phyloP scores from a whole-genome alignment of 1,140 invertebrate genomes.

The Globodera rostochiensis region DNA sequence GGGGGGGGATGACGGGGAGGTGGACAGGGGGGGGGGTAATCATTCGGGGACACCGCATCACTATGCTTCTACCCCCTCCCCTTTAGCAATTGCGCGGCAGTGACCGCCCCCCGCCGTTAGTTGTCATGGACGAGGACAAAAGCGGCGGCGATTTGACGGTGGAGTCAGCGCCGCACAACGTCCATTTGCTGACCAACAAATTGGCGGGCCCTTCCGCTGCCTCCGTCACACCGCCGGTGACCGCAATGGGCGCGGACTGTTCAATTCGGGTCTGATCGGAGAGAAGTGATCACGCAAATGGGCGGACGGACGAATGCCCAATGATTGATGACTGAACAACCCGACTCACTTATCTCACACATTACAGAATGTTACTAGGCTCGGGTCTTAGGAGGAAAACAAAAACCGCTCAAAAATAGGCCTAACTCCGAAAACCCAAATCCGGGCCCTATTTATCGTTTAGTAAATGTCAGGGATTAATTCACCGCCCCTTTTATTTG shows the following conservation, averaged over 20 bases:
- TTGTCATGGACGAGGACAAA: constrained; percentile 54
- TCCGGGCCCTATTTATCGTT: too few relatives aligned
- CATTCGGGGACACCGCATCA: too few relatives aligned
- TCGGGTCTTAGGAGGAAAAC: background rate
- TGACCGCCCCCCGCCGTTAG: background rate
- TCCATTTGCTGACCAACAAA: constrained; percentile 62
- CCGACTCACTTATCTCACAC: constrained; percentile 22
- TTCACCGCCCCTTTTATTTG: too few relatives aligned
- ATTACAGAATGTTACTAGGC: too few relatives aligned
- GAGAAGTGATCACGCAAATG: background rate
- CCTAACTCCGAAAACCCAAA: too few relatives aligned
- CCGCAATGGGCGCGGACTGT: constrained; percentile 39
- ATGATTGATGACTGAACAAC: background rate
- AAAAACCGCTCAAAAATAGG: too few relatives aligned
- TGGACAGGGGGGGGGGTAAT: constrained; percentile 23
- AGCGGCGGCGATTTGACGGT: constrained; percentile 64
- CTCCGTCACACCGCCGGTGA: background rate
- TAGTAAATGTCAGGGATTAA: too few relatives aligned
- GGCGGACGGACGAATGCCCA: background rate
- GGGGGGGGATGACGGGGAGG: too few relatives aligned
- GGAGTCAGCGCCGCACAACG: constrained; percentile 63
- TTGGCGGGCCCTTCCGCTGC: constrained; percentile 43
- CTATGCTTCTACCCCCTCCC: too few relatives aligned
- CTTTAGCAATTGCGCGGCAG: background rate
- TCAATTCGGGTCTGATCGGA: constrained; percentile 59